phyloP scores from a whole-genome alignment of 2,113 vertebrate species.

The Oxygymnocypris stewartii region DNA sequence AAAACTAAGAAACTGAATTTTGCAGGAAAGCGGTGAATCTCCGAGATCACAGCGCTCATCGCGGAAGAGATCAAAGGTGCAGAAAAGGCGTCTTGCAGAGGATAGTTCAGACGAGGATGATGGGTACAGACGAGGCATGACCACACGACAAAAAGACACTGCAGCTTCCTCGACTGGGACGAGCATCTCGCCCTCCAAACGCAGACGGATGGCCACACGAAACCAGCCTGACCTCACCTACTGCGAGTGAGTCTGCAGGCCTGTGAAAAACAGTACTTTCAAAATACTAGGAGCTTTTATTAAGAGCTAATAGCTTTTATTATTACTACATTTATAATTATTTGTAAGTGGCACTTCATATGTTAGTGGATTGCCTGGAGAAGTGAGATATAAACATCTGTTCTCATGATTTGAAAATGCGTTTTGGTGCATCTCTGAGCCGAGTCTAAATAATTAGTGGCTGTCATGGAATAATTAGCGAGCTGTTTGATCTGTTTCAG shows the following conservation, averaged over 20 bases:
- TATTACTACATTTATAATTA: background rate
- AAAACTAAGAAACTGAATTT: background rate
- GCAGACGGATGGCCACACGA: slow-evolving; percentile 79
- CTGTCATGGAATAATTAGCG: background rate
- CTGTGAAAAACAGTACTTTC: background rate
- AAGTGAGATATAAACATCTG: background rate
- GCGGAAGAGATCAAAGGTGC: slow-evolving; percentile 72
- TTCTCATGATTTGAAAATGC: background rate
- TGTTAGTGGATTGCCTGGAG: background rate
- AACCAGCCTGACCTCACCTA: slow-evolving; percentile 91
- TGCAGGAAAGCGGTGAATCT: slow-evolving; percentile 74
- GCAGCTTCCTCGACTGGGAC: slow-evolving; percentile 59
- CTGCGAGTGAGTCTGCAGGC: slow-evolving; percentile 95
- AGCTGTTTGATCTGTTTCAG: slow-evolving; percentile 61
- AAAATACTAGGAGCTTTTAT: background rate
- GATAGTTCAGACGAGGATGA: slow-evolving; percentile 77
- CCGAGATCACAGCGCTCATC: slow-evolving; percentile 68
- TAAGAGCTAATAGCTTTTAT: background rate
- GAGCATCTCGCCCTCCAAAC: slow-evolving; percentile 72
- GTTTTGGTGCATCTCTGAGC: background rate
- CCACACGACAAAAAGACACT: slow-evolving; percentile 74
- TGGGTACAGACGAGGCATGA: slow-evolving; percentile 63
- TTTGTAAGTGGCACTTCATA: background rate
- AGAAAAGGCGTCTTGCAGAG: slow-evolving; percentile 77
- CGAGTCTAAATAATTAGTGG: background rate